Evolutionary conservation across 1,140 invertebrate genomes (phyloP).

Genomic region (Drosophila kepulauana): DNA sequence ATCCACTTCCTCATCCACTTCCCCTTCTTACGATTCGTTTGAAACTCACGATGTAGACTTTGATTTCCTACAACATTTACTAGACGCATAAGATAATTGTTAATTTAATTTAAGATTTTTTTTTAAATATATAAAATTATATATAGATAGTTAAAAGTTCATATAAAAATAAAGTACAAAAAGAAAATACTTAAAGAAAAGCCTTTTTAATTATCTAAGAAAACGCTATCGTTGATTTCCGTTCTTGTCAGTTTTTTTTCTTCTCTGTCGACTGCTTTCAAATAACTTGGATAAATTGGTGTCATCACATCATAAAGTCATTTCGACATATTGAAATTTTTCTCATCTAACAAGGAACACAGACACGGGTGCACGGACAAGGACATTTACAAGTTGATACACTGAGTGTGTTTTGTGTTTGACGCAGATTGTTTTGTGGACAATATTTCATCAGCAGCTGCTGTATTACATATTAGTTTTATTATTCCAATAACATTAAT

Average conservation of each 20-base stretch:
- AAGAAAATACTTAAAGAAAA: not conserved
- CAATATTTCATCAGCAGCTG: conserved; percentile 80
- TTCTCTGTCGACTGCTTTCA: conserved; percentile 10
- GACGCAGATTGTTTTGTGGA: conserved; percentile 71
- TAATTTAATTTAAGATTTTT: not conserved
- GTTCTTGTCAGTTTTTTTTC: not conserved
- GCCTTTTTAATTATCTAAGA: not conserved
- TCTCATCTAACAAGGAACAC: conserved; percentile 29
- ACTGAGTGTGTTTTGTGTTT: conserved; percentile 19
- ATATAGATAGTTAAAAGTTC: not conserved
- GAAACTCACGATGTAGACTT: conserved; percentile 55
- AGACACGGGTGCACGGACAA: not conserved
- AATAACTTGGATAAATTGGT: conserved; percentile 75
- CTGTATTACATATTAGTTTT: conserved; percentile 70
- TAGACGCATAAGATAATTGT: conserved; percentile 39
- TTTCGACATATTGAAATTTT: conserved; percentile 84
- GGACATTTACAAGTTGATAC: conserved; percentile 22
- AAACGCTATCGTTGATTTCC: not conserved
- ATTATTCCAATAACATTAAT: conserved; percentile 81
- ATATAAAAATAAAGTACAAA: not conserved
- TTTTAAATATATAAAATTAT: conserved; percentile 11
- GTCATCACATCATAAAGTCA: conserved; percentile 84
- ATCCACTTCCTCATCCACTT: conserved; percentile 27
- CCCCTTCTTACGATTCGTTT: conserved; percentile 27
- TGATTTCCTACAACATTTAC: conserved; percentile 65